Conservation (phyloP, 2,113 vertebrate genomes). For the Ramphastos sulfuratus region DNA sequence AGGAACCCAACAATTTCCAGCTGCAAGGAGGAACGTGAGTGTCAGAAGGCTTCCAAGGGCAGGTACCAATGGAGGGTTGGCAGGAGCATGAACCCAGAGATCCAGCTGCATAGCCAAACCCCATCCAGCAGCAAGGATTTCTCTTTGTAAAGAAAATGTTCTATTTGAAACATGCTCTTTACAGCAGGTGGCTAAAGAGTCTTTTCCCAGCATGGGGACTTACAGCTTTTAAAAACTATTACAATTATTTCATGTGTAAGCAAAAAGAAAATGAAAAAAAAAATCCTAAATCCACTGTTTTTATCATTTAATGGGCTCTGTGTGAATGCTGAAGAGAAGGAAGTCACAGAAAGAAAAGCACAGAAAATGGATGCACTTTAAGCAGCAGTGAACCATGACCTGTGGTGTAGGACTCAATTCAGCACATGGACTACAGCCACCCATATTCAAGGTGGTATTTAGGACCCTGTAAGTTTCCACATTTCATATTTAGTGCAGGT, state of each 20-base stretch:
- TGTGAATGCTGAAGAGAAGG: neutral
- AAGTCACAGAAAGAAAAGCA: neutral
- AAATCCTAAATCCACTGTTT: rapidly evolving
- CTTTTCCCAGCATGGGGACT: neutral
- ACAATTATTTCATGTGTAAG: slow-evolving; percentile 3
- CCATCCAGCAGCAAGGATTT: neutral
- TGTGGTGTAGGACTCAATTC: rapidly evolving
- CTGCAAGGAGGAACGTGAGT: rapidly evolving
- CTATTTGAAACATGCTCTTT: neutral
- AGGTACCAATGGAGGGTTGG: neutral
- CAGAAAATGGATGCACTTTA: neutral
- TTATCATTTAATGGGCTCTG: neutral
- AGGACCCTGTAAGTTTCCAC: neutral
- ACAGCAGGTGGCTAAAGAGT: slow-evolving; percentile 32
- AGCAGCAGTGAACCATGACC: neutral
- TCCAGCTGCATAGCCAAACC: neutral
- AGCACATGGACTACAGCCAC: neutral
- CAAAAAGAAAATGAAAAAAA: neutral
- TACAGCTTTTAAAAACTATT: slow-evolving; percentile 8
- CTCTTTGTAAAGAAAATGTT: neutral
- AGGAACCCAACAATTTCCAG: neutral
- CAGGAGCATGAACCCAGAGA: neutral
- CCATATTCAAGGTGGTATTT: neutral
- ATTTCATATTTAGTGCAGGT: neutral
- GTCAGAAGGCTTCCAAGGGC: neutral